Conservation (phyloP, 2,797 vertebrate genomes). For the Percopsis omiscomaycus region DNA sequence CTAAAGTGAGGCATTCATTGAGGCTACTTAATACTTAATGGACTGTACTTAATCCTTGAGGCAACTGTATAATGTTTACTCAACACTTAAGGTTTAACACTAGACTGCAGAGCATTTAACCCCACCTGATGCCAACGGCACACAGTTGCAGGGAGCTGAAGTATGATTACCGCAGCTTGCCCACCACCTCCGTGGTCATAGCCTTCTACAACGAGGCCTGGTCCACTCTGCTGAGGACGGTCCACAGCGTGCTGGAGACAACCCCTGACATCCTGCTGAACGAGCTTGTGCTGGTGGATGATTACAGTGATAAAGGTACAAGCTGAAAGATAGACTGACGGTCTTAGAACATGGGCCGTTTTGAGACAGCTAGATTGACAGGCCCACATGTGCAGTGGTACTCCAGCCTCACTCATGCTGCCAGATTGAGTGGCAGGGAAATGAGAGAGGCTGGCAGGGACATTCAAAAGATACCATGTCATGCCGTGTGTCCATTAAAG, state of each 20-base stretch:
- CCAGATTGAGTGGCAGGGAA: no score
- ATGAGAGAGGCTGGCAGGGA: no score
- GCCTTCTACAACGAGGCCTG: conserved; percentile 99
- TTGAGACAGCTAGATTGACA: neutral
- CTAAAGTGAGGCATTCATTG: no score
- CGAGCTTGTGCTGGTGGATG: conserved; percentile 94
- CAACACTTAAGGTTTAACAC: no score
- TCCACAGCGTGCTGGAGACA: conserved; percentile 96
- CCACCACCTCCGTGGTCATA: conserved; percentile 94
- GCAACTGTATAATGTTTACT: neutral
- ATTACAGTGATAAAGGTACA: conserved; percentile 95
- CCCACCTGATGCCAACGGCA: neutral
- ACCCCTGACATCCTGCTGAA: conserved; percentile 89
- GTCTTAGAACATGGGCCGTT: neutral
- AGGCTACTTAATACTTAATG: no score
- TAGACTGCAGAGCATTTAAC: no score
- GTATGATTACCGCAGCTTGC: conserved; percentile 83
- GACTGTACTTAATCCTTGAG: no score
- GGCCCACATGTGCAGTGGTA: no score
- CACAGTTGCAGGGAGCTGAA: conserved; percentile 84
- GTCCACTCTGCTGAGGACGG: conserved; percentile 92
- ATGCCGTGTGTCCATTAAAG: no score
- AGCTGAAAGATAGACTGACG: neutral
- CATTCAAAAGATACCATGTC: no score
- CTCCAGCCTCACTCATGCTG: no score